Evolutionary conservation across 2,888 invertebrate species (phyloP).

Genomic region (Drosophila sordidula): DNA sequence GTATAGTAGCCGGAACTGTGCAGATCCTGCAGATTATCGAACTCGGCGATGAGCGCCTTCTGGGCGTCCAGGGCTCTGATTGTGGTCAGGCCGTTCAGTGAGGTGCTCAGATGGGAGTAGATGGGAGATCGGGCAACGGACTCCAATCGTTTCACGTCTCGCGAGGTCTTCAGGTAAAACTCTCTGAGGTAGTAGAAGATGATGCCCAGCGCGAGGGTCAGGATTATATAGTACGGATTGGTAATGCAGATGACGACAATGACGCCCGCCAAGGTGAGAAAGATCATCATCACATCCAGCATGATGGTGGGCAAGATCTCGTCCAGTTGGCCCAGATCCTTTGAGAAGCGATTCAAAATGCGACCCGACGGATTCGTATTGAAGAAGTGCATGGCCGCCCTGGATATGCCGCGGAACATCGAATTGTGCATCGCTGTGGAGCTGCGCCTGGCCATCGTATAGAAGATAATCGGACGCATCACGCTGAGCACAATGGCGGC

Average conservation of each 20-base stretch:
- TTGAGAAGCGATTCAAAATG: constrained; percentile 94
- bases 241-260: constrained; percentile 91
- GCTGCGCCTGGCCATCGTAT: constrained; percentile 88
- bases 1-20: constrained; percentile 97
- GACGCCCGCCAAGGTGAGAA: constrained; percentile 91
- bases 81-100: constrained; percentile 95
- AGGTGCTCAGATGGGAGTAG: constrained; percentile 95
- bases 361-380: constrained; percentile 93
- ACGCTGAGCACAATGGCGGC: constrained; percentile 83
- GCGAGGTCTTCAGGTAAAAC: constrained; percentile 92
- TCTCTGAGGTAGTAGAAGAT: constrained; percentile 91
- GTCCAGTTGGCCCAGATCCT: constrained; percentile 90
- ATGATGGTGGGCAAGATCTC: constrained; percentile 84
- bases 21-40: constrained; percentile 92
- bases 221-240: constrained; percentile 90
- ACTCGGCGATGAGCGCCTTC: constrained; percentile 90
- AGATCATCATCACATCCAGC: constrained; percentile 88
- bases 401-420: constrained; percentile 92
- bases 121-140: constrained; percentile 96
- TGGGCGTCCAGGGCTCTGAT: constrained; percentile 95
- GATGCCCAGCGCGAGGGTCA: constrained; percentile 89
- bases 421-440: constrained; percentile 91
- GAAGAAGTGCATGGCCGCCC: constrained; percentile 94
- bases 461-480: constrained; percentile 85
- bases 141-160: constrained; percentile 92